Base-by-base conservation (phyloP, 2,888 invertebrate genomes). In the Stenodera caucasica region DNA sequence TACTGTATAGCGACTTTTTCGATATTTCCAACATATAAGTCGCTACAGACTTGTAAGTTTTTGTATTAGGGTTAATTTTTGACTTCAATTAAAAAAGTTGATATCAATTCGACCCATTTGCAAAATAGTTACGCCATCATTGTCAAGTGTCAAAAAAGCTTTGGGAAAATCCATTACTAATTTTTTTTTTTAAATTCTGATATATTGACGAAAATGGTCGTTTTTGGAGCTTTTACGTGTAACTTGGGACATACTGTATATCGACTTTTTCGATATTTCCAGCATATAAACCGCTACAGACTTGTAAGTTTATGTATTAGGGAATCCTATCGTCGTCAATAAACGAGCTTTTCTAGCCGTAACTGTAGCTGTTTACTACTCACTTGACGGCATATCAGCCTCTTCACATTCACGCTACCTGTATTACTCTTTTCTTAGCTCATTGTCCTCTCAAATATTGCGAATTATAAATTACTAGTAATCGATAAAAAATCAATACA, bases 391-490 rank as follows among this genome's bases (percentile, higher is more conserved):
- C 58, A 55, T 61, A 61, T 61, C 61, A 35, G 56, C 62, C 60
- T 56, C 58, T 62, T 62, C 62, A 62, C 61, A 61, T 61, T 61
- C 55, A 61, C 61, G 61, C 67, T 68, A 67, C 69, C 67, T 63
- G 69, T 61, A 59, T 69, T 69, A 69, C 69, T 23, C n/a, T n/a
- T n/a, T n/a, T n/a, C n/a, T n/a, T n/a, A n/a, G n/a, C n/a, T n/a
- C n/a, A n/a, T n/a, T n/a, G n/a, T n/a, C n/a, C 66, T 58, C 65
- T 67, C 67, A 68, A 67, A 26, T 26, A 26, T 26, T 5, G 26
- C 26, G 5, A 26, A 26, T 26, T 26, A 4, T 26, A 26, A 5
- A 26, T 26, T 26, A 5, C 5, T 26, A 32, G 2, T 32, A 32
- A 2, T 32, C 11, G 33, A n/a, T n/a, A 33, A 2, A 7, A 37